Evolutionary conservation across 1,140 invertebrate genomes (phyloP).

Genomic region (Sipha flava): DNA sequence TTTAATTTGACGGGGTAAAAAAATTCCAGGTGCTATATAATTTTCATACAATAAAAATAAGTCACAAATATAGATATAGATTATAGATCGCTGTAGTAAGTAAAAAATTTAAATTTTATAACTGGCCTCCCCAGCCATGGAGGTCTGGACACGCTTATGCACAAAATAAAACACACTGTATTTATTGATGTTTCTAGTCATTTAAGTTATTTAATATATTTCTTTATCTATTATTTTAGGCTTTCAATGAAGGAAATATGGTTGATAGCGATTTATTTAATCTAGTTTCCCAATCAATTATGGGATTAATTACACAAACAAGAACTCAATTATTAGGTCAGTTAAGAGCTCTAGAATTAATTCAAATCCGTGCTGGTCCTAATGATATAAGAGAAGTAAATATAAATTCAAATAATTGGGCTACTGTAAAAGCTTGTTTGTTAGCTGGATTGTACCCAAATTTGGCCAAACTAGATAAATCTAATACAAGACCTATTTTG

Average conservation of each 20-base stretch:
- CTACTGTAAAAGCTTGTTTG: conserved; percentile 82
- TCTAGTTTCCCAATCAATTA: conserved; percentile 68
- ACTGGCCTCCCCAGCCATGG: too few species aligned
- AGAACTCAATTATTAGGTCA: conserved; percentile 74
- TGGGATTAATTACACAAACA: conserved; percentile 76
- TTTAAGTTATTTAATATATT: too few species aligned
- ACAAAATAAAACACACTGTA: too few species aligned
- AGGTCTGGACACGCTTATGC: too few species aligned
- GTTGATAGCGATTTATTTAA: conserved; percentile 44
- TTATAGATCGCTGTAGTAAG: too few species aligned
- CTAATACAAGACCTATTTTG: conserved; percentile 46
- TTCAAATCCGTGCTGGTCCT: conserved; percentile 48
- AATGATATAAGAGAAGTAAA: conserved; percentile 70
- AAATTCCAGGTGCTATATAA: too few species aligned
- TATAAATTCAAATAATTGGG: conserved; percentile 80
- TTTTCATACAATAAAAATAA: too few species aligned
- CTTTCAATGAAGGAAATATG: conserved; percentile 22
- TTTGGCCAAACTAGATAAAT: conserved; percentile 59
- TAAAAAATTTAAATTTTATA: too few species aligned
- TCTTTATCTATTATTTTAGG: not conserved
- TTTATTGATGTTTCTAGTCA: too few species aligned
- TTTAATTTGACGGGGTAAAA: too few species aligned
- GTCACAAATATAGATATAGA: too few species aligned
- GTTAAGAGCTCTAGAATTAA: conserved; percentile 73
- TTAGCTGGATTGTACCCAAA: conserved; percentile 82